These are phyloP conservation scores for Tylochromis polylepis DNA, from an alignment of 2,113 vertebrate species.

Conservation along the genomic window DNA sequence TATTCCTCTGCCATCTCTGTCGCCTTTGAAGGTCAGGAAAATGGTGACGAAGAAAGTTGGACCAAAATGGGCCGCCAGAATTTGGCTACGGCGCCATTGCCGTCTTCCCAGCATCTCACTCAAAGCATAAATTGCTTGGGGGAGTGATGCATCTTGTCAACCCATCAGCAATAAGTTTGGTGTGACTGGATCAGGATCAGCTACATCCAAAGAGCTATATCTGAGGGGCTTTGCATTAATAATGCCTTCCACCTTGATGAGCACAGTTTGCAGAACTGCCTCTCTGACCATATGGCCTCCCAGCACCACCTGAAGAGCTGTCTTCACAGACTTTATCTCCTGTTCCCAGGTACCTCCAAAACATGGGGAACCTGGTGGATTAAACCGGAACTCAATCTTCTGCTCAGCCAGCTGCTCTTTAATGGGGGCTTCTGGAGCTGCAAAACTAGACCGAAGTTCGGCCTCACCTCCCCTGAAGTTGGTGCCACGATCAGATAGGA, in stretches of 20 bases:
- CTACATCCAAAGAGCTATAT: no score
- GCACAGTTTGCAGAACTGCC: not conserved
- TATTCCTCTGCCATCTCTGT: not conserved
- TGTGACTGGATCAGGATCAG: not conserved
- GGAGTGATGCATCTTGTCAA: not conserved
- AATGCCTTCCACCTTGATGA: not conserved
- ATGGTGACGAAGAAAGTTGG: not conserved
- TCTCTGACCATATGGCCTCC: not conserved
- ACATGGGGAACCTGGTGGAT: not conserved
- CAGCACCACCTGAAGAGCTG: not conserved
- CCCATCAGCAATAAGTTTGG: not conserved
- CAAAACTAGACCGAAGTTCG: not conserved
- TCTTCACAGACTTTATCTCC: not conserved
- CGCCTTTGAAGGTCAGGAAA: not conserved
- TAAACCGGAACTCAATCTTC: not conserved
- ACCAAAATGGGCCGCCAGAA: not conserved
- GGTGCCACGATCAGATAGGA: not conserved
- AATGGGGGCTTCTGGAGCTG: not conserved
- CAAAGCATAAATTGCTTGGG: not conserved
- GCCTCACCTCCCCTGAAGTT: not conserved
- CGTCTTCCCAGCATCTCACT: no score
- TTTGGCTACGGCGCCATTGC: not conserved
- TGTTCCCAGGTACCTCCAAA: not conserved
- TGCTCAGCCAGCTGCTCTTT: not conserved
- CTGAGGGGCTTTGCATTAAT: not conserved